Evolutionary conservation across 2,797 vertebrate species (phyloP), one percentile per base, ranked within the genome.

Genomic region (Poecilia wingei): DNA sequence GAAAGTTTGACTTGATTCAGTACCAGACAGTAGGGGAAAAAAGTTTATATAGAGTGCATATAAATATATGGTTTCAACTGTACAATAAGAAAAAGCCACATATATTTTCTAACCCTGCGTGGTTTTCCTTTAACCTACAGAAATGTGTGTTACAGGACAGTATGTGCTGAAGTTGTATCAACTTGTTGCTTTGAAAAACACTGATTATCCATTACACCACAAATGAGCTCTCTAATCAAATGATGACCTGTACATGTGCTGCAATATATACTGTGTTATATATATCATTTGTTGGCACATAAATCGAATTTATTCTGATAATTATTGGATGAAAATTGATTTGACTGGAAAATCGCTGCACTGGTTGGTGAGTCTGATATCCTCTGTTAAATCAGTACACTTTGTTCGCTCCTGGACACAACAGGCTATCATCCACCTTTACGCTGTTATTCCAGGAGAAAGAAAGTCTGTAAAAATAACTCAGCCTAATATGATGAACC

Each of bases 401-500:
- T 12, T 25, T 68, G 66, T 68, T 68, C 66, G 39, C 41, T 68
- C 39, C 66, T n/a, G 66, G 36, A 25, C 5, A 53, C 46, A 39
- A 9, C 20, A 53, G 9, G 28, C 14, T 31, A 25, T 1, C 71
- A 5, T 25, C 71, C 47, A 6, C 47, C 51, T 53, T 72, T 72
- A 49, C 76, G 55, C 74, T 61, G 57, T 7, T 2, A 57, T 28
- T 57, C 9, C 55, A 57, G n/a, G n/a, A 68, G 51, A 33, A 41
- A 75, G 51, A 55, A 41, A 28, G 39, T 41, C 79, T 81, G 83
- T 80, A 69, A 33, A 77, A 61, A 51, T 12, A 74, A 61, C 6
- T 45, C 80, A 79, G 36, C 57, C 66, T 16, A 8, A 16, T 49
- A 39, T 88, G 82, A 39, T 88, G 82, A 91, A 92, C 89, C 84